Conservation (phyloP, 2,888 invertebrate species). For the Aphrophora alni region DNA sequence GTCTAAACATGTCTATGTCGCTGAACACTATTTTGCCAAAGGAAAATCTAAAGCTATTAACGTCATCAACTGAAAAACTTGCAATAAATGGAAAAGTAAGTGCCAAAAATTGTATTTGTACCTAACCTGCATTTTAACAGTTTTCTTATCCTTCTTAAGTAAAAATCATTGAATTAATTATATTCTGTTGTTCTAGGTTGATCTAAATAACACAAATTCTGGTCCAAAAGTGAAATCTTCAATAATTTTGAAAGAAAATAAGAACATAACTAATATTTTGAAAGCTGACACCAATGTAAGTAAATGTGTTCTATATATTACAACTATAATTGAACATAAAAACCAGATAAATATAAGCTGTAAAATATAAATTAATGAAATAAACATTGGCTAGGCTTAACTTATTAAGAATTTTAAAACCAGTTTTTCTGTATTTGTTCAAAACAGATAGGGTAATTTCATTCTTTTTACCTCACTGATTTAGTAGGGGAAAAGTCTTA, state of each 20-base stretch:
- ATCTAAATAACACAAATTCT: neutral
- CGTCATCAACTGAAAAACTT: neutral
- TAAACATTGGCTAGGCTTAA: too few species aligned
- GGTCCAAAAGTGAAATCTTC: neutral
- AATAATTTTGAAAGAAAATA: slow-evolving; percentile 24
- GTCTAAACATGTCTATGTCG: neutral
- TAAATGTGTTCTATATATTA: neutral
- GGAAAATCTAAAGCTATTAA: neutral
- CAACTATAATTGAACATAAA: too few species aligned
- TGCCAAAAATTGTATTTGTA: neutral
- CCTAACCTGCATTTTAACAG: neutral
- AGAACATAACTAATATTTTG: slow-evolving; percentile 26
- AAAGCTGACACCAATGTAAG: slow-evolving; percentile 26
- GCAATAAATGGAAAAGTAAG: neutral
- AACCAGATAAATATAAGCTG: too few species aligned
- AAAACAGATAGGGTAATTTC: too few species aligned
- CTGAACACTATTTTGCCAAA: neutral
- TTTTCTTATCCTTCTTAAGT: neutral
- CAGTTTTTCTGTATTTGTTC: too few species aligned
- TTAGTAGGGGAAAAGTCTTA: too few species aligned
- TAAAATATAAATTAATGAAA: too few species aligned
- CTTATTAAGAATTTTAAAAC: too few species aligned
- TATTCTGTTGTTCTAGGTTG: neutral
- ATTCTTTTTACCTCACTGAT: too few species aligned
- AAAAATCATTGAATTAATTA: neutral